These are phyloP conservation scores for Cochlearius cochlearius DNA, from an alignment of 2,113 vertebrate genomes.

Conservation along the genomic window DNA sequence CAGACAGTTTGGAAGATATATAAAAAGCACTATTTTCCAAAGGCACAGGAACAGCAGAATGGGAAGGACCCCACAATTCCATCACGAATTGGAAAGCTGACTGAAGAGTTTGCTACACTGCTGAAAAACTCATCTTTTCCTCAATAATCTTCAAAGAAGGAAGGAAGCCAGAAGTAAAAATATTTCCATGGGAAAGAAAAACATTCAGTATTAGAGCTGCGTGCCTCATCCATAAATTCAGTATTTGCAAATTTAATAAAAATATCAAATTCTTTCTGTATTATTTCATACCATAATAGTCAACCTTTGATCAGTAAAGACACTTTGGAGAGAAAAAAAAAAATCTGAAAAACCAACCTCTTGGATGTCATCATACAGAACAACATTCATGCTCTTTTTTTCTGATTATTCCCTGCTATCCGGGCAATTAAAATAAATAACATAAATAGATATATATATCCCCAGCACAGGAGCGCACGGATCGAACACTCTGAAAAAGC, in stretches of 20 bases:
- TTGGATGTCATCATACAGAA: conserved; percentile 35
- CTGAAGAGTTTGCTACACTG: neutral
- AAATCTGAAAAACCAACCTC: conserved; percentile 10
- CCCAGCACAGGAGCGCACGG: conserved; percentile 26
- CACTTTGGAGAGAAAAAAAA: neutral
- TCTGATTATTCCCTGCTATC: conserved; percentile 30
- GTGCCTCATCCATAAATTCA: conserved; percentile 8
- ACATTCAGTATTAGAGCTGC: conserved; percentile 21
- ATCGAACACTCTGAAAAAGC: conserved; percentile 14
- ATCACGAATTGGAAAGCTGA: neutral
- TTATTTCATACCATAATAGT: neutral
- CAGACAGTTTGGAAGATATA: neutral
- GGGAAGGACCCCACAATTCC: neutral
- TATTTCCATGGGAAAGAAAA: conserved; percentile 23
- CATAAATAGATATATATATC: neutral
- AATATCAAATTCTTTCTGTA: neutral
- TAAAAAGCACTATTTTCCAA: neutral
- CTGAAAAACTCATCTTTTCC: neutral
- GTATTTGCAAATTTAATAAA: conserved; percentile 9
- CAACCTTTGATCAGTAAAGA: conserved; percentile 11
- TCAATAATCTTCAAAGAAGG: neutral
- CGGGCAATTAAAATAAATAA: conserved; percentile 14
- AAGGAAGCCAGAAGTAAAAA: conserved; percentile 55
- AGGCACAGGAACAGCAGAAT: neutral
- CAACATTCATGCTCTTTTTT: conserved; percentile 27